Evolutionary conservation across 64 coral and sea anemone species (phyloP), one percentile per base, ranked within the genome.

Genomic region (Porites australiensis): DNA sequence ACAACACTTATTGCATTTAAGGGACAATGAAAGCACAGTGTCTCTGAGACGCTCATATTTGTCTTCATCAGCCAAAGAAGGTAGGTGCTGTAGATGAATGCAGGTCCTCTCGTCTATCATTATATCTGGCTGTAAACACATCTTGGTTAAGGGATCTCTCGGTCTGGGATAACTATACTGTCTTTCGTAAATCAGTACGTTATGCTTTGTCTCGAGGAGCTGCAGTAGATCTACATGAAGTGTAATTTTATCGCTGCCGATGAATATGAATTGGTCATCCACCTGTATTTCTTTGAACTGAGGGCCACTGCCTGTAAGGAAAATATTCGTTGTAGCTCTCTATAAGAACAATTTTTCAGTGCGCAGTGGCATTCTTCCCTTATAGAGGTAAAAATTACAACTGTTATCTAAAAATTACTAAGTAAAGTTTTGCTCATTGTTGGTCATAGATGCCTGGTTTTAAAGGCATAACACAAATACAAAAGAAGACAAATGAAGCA

Each of bases 61-160:
- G 54, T 44, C 69, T 23, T 75, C 66, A 54, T 75, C 74, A 16
- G 44, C 27, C n/a, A 94, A 77, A 8, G 75, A 64, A 46, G 16
- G 2, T 0, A 98, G 50, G 45, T 92, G 51, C 19, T 65, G 72
- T 3, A 96, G 76, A 19, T 91, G 67, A 65, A 94, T 87, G 54
- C 95, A 98, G 2, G 92, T 94, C 64, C 92, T 90, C 60, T 98
- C 95, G 57, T 98, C 95, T 69, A 98, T 82, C 92, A 98, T 87
- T 14, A 98, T 50, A 52, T 98, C 92, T 11, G 95, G 92, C 77
- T 98, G 95, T 70, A 87, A 47, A 43, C 64, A 87, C 88, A 88
- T 91, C 70, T 94, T 98, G 49, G 44, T 88, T 49, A 87, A 37
- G n/a, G n/a, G 74, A 51, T 54, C 21, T 50, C 51, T 82, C 58